Evolutionary conservation across 1,140 invertebrate genomes (phyloP).

Genomic region (Anagrus nilaparvatae): DNA sequence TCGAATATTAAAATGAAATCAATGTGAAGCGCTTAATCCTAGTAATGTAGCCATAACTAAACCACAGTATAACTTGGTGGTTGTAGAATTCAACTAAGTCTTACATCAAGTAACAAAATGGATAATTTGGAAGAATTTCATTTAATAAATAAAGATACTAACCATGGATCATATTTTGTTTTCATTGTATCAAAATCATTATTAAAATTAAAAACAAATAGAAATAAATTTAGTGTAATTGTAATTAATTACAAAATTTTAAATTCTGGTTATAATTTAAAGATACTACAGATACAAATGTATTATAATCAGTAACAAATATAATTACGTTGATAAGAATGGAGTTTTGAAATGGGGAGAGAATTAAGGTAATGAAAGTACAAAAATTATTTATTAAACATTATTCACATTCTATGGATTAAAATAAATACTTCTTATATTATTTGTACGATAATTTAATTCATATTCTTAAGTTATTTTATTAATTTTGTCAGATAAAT

Average conservation of each 20-base stretch:
- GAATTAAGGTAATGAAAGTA: slow-evolving; percentile 46
- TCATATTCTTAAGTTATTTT: no score
- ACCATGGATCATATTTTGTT: slow-evolving; percentile 38
- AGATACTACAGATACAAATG: slow-evolving; percentile 28
- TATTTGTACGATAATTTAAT: no score
- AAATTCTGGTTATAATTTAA: slow-evolving; percentile 17
- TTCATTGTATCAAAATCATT: slow-evolving; percentile 61
- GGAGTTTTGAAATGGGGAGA: slow-evolving; percentile 49
- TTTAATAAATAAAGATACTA: slow-evolving; percentile 44
- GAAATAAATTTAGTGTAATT: slow-evolving; percentile 36
- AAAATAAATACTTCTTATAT: no score
- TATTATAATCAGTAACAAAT: slow-evolving; percentile 26
- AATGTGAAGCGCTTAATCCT: slow-evolving; percentile 43
- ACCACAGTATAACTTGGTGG: slow-evolving; percentile 40
- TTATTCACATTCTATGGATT: slow-evolving; percentile 49
- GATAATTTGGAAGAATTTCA: slow-evolving; percentile 59
- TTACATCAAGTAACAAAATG: slow-evolving; percentile 38
- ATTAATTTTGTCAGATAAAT: no score
- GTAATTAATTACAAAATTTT: slow-evolving; percentile 35
- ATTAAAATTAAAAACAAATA: slow-evolving; percentile 58
- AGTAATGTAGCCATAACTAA: slow-evolving; percentile 44
- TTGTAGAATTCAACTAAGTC: slow-evolving; percentile 32
- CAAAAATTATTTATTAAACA: slow-evolving; percentile 50
- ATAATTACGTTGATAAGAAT: slow-evolving; percentile 45
- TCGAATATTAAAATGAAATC: slow-evolving; percentile 35